Base-by-base conservation (phyloP, 1,140 invertebrate genomes). In the Riptortus pedestris region DNA sequence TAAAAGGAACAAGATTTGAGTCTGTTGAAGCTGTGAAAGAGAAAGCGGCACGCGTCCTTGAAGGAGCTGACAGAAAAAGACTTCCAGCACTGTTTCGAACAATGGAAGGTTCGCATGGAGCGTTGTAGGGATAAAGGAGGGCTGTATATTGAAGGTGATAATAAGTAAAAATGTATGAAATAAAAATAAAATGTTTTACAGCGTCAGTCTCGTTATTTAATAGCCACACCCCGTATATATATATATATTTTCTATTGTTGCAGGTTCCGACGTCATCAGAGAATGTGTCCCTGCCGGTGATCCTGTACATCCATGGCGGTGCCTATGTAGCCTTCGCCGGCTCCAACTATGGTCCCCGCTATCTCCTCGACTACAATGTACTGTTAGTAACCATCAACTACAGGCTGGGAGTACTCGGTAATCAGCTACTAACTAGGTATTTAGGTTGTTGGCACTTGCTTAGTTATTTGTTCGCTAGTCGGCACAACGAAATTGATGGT, bases 361-460 rank as follows among this genome's bases (percentile, higher is more conserved):
- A 77, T 66, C 70, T 85, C 0, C 78, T 83, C 69, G 77, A 80
- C 59, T 71, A 75, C 24, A 77, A 82, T 65, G 70, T 82, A 22
- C 77, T 85, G n/a, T 74, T 85, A 4, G 79, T 85, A 64, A 79
- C 79, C 0, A 69, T 85, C 0, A 84, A 85, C 68, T 85, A 85
- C 70, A 74, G 85, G 14, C 71, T 88, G 0, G 83, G 83, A 12
- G 70, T 74, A 2, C 71, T 70, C 0, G 70, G 70, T 70, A 66
- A 65, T 60, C n/a, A n/a, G n/a, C n/a, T n/a, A n/a, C 60, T 31
- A 20, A 26, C 29, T 16, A 43, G 9, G 9, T 43, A 9, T 43
- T 9, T 9, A 43, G 38, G 38, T 9, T 7, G 9, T 9, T 7
- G 9, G 7, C 7, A 7, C 38, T 7, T 43, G 9, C 9, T 9